Evolutionary conservation across 1,140 invertebrate genomes (phyloP).

Genomic region (Listronotus oregonensis): DNA sequence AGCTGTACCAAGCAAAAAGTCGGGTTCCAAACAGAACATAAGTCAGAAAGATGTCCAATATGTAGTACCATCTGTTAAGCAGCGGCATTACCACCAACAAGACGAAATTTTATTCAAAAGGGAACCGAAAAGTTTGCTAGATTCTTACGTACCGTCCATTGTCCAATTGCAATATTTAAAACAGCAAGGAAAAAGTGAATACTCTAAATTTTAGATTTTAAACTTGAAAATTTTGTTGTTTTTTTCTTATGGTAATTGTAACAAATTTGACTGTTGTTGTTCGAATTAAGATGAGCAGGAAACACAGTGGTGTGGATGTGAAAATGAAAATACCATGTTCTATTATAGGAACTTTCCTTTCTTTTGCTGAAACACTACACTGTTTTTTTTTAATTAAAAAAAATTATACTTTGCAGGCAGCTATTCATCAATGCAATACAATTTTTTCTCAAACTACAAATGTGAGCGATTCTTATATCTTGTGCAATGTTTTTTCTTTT

Average conservation of each 20-base stretch:
- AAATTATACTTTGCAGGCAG: too few species aligned
- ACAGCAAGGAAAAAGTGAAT: conserved; percentile 19
- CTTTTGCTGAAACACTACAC: too few species aligned
- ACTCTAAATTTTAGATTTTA: conserved; percentile 17
- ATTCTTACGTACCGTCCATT: conserved; percentile 50
- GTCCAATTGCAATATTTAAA: conserved; percentile 48
- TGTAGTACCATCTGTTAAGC: conserved; percentile 11
- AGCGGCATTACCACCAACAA: conserved; percentile 9
- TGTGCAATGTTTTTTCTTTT: too few species aligned
- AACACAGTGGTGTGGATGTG: too few species aligned
- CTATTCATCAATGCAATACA: too few species aligned
- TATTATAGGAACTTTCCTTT: too few species aligned
- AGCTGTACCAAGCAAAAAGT: conserved; percentile 13
- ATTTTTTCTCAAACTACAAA: too few species aligned
- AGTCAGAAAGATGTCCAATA: conserved; percentile 21
- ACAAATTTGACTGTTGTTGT: too few species aligned
- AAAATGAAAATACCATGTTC: too few species aligned
- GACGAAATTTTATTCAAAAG: conserved; percentile 32
- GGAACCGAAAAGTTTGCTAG: conserved; percentile 48
- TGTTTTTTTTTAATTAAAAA: too few species aligned
- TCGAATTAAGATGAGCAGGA: too few species aligned
- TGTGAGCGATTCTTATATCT: too few species aligned
- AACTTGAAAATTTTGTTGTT: neutral
- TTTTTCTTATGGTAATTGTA: neutral
- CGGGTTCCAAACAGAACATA: conserved; percentile 3